Conservation (phyloP, 1,140 invertebrate species). For the Nebria ingens region DNA sequence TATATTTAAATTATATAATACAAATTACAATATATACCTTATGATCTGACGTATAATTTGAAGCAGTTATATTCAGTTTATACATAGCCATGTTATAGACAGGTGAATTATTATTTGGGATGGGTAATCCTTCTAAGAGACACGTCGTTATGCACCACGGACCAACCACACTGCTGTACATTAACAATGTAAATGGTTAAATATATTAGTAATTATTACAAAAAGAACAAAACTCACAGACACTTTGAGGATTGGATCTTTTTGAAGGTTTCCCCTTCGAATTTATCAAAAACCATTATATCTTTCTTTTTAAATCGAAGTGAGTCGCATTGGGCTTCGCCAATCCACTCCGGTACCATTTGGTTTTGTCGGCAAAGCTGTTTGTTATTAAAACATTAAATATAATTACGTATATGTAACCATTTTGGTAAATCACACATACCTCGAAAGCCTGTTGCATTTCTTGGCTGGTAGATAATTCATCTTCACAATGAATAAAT, state of each 20-base stretch:
- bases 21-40: slow-evolving; percentile 3
- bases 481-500: slow-evolving; percentile 24
- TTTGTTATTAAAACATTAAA: slow-evolving; percentile 12
- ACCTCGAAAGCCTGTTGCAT: slow-evolving; percentile 38
- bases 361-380: slow-evolving; percentile 41
- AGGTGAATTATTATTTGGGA: slow-evolving; percentile 64
- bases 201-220: slow-evolving; percentile 15
- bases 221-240: slow-evolving; percentile 42
- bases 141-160: slow-evolving; percentile 69
- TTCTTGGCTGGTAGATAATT: slow-evolving; percentile 32
- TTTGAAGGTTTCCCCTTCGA: slow-evolving; percentile 57
- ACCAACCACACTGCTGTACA: slow-evolving; percentile 57
- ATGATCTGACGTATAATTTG: neutral
- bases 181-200: slow-evolving; percentile 16
- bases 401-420: no score
- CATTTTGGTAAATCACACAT: no score
- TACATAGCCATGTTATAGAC: slow-evolving; percentile 75
- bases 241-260: slow-evolving; percentile 52
- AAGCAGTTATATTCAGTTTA: slow-evolving; percentile 25
- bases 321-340: slow-evolving; percentile 35
- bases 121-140: slow-evolving; percentile 53
- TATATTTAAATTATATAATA: slow-evolving; percentile 16
- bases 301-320: slow-evolving; percentile 52
- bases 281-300: slow-evolving; percentile 63
- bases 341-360: slow-evolving; percentile 41